phyloP scores from a whole-genome alignment of 2,888 invertebrate species.

The Ophraella communa region DNA sequence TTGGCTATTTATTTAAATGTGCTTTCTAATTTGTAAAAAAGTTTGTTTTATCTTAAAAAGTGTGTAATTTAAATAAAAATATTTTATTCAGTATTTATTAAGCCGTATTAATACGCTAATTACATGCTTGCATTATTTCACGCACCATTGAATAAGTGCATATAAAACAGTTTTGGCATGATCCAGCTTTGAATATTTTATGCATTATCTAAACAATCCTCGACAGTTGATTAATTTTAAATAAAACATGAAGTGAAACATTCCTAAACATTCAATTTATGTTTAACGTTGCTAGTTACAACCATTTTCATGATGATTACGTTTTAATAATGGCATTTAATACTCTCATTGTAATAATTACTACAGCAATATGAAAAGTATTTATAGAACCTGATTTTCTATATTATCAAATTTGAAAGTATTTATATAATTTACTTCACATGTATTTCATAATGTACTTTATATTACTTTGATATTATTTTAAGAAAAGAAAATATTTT shows the following conservation, averaged over 20 bases:
- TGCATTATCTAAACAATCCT: not conserved
- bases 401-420: too few relatives aligned
- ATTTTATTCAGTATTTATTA: too few relatives aligned
- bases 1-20: too few relatives aligned
- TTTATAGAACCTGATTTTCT: too few relatives aligned
- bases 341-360: not conserved
- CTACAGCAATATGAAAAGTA: not conserved
- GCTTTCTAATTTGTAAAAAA: too few relatives aligned
- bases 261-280: not conserved
- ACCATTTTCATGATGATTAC: not conserved
- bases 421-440: too few relatives aligned
- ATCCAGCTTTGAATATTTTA: not conserved
- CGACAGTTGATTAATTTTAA: not conserved
- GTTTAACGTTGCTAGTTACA: not conserved
- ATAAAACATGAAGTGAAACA: not conserved
- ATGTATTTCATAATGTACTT: too few relatives aligned
- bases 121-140: not conserved
- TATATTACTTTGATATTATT: too few relatives aligned
- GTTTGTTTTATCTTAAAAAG: too few relatives aligned
- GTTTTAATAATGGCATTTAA: not conserved
- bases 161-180: not conserved
- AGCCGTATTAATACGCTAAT: not conserved
- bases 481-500: too few relatives aligned
- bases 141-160: not conserved
- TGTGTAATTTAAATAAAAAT: too few relatives aligned